Percentiles rank a stretch among this genome's conserved stretches.
Evolutionary conservation across 2,113 vertebrate genomes (phyloP).

Genomic region (Pterophyllum scalare): DNA sequence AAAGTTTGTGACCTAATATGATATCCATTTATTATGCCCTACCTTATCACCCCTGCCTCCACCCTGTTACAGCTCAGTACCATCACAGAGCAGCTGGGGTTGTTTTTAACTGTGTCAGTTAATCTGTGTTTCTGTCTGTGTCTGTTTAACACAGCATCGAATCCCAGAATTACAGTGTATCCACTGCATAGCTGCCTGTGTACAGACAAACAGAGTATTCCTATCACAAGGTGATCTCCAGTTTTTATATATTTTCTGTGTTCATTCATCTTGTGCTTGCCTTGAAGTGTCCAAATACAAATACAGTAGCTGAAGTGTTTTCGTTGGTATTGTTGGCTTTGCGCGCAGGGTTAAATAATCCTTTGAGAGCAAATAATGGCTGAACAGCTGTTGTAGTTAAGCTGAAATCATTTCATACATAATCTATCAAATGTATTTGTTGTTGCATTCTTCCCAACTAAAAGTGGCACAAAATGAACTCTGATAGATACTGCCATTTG

Average conservation of each 20-base stretch:
- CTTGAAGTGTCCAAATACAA: background rate
- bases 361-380: conserved; percentile 15
- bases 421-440: conserved; percentile 27
- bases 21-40: background rate
- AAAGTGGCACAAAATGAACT: background rate
- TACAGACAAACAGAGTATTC: background rate
- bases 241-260: background rate
- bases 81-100: background rate
- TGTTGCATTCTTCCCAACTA: background rate
- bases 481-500: background rate
- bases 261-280: background rate
- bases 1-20: background rate
- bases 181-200: background rate
- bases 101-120: background rate
- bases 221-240: background rate
- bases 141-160: background rate
- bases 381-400: conserved; percentile 28
- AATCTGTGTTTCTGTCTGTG: background rate
- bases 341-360: conserved; percentile 18
- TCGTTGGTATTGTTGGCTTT: background rate
- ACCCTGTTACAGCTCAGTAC: too few species aligned
- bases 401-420: conserved; percentile 12
- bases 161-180: background rate
- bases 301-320: background rate
- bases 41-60: background rate